Conservation (phyloP, 2,113 vertebrate species). For the Oreocharis arfaki region DNA sequence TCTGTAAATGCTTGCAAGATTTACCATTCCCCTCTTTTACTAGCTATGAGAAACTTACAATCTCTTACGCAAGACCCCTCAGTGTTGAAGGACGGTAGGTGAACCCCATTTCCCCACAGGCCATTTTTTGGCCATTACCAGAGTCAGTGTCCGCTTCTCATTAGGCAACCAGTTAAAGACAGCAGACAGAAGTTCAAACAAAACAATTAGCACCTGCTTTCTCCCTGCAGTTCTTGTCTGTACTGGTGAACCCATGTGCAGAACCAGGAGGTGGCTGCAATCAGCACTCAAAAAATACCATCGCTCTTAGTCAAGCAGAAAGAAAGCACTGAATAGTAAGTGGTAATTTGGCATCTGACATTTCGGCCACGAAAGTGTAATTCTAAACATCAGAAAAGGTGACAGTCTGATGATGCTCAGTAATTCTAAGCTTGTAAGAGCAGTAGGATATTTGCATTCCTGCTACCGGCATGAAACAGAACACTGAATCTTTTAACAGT, state of each 20-base stretch:
- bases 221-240: neutral
- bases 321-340: neutral
- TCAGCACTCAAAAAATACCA: neutral
- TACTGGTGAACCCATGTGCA: neutral
- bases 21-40: neutral
- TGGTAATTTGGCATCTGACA: neutral
- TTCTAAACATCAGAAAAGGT: neutral
- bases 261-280: neutral
- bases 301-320: neutral
- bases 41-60: neutral
- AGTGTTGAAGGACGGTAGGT: fast-evolving
- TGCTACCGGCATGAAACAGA: neutral
- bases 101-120: fast-evolving
- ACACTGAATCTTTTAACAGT: neutral
- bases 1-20: neutral
- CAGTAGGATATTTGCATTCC: neutral
- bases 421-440: neutral
- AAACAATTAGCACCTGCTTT: neutral
- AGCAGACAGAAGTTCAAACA: neutral
- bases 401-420: neutral
- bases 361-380: neutral
- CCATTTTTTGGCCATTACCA: neutral
- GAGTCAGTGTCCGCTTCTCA: neutral
- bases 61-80: neutral
- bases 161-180: neutral